Base-by-base conservation (phyloP, 2,888 invertebrate species). In the Osmoderma eremita region DNA sequence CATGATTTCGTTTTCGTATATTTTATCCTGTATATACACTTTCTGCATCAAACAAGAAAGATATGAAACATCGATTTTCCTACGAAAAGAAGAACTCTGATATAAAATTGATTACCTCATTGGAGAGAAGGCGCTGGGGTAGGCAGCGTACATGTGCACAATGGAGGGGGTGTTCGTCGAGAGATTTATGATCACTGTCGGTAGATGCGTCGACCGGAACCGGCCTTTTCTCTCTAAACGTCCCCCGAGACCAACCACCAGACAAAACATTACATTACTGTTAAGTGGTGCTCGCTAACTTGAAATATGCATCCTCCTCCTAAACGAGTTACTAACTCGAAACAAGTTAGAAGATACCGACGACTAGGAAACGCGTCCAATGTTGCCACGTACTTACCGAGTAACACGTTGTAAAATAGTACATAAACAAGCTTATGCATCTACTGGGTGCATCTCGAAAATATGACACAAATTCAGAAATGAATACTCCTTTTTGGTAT, bases 241-340 rank as follows among this genome's bases (percentile, higher is more conserved):
- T 75, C 79, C 77, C 77, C 66, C 67, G 78, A 75, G 78, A 78
- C 70, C 73, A 71, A 70, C 73, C 75, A 76, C 76, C 76, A 80
- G 80, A 80, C 80, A 79, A 79, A 80, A 80, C 79, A 80, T 78
- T 79, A 79, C 79, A 79, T 79, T 79, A 80, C 76, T 75, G 78
- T 74, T 78, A 78, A 79, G 73, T 73, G 73, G 71, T 73, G 72
- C 68, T 53, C 45, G 67, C 53, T 53, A 54, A 67, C 54, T 67
- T 67, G 63, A 67, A 67, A 67, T 67, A 67, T 67, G 54, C 61
- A 67, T 67, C 67, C 67, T 61, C 62, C 24, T 20, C 36, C 58
- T 65, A 54, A 65, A 39, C 54, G 56, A 56, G 56, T 56, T 56
- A 65, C 65, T 42, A 56, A 56, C 56, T 56, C 58, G 51, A 49